phyloP scores from a whole-genome alignment of 2,113 vertebrate species.

The Sula dactylatra region DNA sequence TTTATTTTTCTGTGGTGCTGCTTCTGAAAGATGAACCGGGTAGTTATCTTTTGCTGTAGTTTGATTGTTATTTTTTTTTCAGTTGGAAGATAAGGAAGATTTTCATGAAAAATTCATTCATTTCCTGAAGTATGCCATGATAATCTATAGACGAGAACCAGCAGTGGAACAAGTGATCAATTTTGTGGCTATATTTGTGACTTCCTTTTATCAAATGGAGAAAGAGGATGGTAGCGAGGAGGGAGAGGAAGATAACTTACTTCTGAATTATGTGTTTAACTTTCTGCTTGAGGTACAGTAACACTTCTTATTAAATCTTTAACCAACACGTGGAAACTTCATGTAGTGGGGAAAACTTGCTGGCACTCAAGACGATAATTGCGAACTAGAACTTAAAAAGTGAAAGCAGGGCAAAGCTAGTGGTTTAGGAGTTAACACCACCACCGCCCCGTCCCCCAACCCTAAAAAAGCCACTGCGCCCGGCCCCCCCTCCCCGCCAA shows the following conservation, averaged over 20 bases:
- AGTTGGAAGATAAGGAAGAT: conserved; percentile 83
- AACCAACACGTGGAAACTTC: neutral
- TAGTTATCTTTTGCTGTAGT: neutral
- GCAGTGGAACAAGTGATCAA: conserved; percentile 87
- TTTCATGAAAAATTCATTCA: conserved; percentile 89
- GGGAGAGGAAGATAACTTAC: conserved; percentile 72
- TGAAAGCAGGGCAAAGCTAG: neutral
- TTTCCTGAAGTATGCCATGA: conserved; percentile 89
- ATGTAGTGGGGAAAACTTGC: neutral
- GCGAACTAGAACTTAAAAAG: neutral
- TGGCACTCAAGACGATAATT: neutral
- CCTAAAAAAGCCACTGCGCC: neutral
- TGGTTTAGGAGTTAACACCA: neutral
- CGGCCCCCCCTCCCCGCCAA: too few relatives aligned
- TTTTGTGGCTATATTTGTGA: conserved; percentile 88
- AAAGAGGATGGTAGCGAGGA: conserved; percentile 61
- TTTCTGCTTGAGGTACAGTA: conserved; percentile 89
- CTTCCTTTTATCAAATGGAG: conserved; percentile 80
- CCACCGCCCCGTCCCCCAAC: accelerated
- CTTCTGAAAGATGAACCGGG: neutral
- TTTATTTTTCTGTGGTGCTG: neutral
- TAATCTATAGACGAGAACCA: conserved; percentile 89
- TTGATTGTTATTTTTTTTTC: neutral
- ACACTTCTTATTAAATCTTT: neutral
- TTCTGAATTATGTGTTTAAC: conserved; percentile 87